Evolutionary conservation across 2,888 invertebrate genomes (phyloP), one percentile per base, ranked within the genome.

Genomic region (Limnephilus marmoratus): DNA sequence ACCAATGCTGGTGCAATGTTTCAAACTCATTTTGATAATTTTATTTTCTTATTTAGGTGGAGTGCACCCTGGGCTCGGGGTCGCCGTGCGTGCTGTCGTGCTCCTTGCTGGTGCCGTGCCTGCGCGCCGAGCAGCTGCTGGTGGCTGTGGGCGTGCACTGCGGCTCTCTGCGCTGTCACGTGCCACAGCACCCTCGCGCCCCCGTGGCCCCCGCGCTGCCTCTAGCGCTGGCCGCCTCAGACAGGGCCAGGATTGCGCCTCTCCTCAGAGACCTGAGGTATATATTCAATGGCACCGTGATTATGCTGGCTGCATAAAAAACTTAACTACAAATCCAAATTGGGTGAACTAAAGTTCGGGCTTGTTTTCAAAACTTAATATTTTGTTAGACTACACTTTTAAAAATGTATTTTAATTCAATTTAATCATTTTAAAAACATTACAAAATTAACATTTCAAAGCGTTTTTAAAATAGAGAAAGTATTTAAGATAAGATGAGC

Each of bases 91-190:
- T 99, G 94, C 96, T 99, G 93, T 98, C 98, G 45, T 98, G 99
- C 92, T 98, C 99, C 2, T 97, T 99, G 94, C 96, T 99, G 90
- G 97, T 97, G 94, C 99, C 99, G 41, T 99, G 99, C 95, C 96
- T 99, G 94, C 97, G 98, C 94, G 99, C 99, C 0, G 99, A 99
- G 95, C 98, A 98, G 95, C 97, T 99, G 94, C 96, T 99, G 92
- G 98, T 99, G 92, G 98, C 99, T 45, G 99, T 99, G 90, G 99
- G 99, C 95, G 98, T 99, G 68, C 99, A 99, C 95, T 98, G 98
- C 12, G 99, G 99, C 0, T 97, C 98, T 95, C 97, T 98, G 94
- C 98, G 99, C 94, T 98, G 98, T 94, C 98, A 99, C 94, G 98
- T 99, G 85, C 99, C 99, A 15, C 98, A 99, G 94, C 98, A 98